phyloP scores from a whole-genome alignment of 2,113 vertebrate species.

The Eolophus roseicapilla region DNA sequence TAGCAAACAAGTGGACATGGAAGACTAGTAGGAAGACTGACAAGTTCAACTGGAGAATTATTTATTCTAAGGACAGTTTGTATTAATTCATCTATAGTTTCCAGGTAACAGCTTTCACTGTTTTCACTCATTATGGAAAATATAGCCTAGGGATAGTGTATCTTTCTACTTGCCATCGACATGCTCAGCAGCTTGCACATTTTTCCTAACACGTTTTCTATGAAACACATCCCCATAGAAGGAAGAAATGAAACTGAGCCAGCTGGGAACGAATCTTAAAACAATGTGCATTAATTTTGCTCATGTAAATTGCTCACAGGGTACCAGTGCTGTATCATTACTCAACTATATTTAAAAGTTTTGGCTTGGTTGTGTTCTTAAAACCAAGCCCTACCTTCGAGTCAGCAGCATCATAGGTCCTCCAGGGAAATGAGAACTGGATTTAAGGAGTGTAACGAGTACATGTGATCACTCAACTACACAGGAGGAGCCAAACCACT shows the following conservation, averaged over 20 bases:
- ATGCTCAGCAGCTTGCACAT: neutral
- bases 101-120: neutral
- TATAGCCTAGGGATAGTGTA: neutral
- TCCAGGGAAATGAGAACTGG: neutral
- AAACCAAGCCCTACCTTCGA: neutral
- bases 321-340: neutral
- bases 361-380: neutral
- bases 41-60: neutral
- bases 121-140: neutral
- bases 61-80: neutral
- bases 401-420: neutral
- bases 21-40: neutral
- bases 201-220: neutral
- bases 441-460: neutral
- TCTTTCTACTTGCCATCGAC: neutral
- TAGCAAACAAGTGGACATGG: neutral
- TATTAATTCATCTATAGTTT: neutral
- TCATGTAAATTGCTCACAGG: neutral
- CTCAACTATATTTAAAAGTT: neutral
- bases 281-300: neutral
- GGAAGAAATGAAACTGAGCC: neutral
- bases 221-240: neutral
- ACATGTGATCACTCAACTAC: fast-evolving
- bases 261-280: neutral
- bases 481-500: neutral